Base-by-base conservation (phyloP, 2,797 vertebrate genomes). In the Luscinia megarhynchos region DNA sequence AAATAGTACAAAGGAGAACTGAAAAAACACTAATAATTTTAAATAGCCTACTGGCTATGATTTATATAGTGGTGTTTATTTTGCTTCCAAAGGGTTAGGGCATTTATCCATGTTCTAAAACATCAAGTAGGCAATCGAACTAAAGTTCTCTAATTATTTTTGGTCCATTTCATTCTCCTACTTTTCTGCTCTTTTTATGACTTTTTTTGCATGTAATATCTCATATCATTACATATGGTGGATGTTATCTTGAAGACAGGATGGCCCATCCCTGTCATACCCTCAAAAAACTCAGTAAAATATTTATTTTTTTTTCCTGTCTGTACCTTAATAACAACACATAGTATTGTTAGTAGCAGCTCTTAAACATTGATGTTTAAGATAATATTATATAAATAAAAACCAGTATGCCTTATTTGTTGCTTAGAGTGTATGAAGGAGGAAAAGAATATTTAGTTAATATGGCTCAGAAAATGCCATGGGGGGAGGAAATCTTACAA, bases 321-420 rank as follows among this genome's bases (percentile, higher is more conserved):
- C 15, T 29, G 2, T 55, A 4, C 26, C 18, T 51, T 59, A n/a
- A 36, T 80, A 50, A 8, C 15, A 36, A 15, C 6, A 80, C 3
- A 19, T 16, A 29, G 30, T 16, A 68, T 15, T 46, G 20, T 34
- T 48, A 48, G 12, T 9, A 45, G 34, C 1, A 45, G 3, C 11
- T 53, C 51, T 30, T 30, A 53, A 87, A 3, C 14, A 41, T 57
- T 43, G 6, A 43, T 63, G 6, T 46, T 41, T 59, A 41, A 46
- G 18, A 48, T 15, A 63, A 9, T 77, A 36, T 55, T 1, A 54
- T 26, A n/a, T 4, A 67, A 59, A 66, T 34, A 43, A 64, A 36
- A 12, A 61, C 32, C 4, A 15, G 1, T 48, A n/a, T 24, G 3
- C 5, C 16, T 57, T 57, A n/a, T 57, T 83, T 0, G 0, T 26